A percentile compares a stretch with the other conserved stretches of the same genome.
These are phyloP conservation scores for Acanthopagrus latus DNA, from an alignment of 2,797 vertebrate genomes.

Conservation along the genomic window DNA sequence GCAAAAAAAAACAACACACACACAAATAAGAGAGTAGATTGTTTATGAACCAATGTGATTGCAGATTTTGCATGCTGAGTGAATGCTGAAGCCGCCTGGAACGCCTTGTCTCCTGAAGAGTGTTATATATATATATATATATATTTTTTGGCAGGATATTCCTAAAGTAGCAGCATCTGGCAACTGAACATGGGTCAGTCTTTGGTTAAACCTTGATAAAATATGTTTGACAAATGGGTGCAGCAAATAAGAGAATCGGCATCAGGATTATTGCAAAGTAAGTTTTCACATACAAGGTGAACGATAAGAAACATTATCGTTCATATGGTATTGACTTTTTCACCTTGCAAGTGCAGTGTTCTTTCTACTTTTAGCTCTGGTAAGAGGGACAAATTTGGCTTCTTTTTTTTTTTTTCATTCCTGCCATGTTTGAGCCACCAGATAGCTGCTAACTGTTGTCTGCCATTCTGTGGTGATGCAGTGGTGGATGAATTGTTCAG, in stretches of 20 bases:
- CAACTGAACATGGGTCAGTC: background rate
- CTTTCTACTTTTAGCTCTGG: background rate
- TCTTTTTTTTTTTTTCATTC: background rate
- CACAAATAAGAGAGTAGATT: background rate
- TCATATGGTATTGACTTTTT: too few species aligned
- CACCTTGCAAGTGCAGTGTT: background rate
- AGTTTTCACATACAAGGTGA: background rate
- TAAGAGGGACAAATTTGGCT: background rate
- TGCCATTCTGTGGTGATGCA: background rate
- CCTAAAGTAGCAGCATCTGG: background rate
- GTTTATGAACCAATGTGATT: background rate
- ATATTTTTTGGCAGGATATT: background rate
- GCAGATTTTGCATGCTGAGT: background rate
- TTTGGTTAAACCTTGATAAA: background rate
- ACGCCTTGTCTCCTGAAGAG: background rate
- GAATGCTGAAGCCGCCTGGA: background rate
- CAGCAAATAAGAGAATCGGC: background rate
- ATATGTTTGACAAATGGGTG: background rate
- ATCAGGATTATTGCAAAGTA: background rate
- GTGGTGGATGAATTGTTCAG: too few species aligned
- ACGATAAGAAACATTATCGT: background rate
- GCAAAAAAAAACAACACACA: too few species aligned
- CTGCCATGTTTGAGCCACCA: too few species aligned
- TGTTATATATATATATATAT: too few species aligned
- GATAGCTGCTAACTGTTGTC: background rate